These are phyloP conservation scores for Eudyptes chrysolophus DNA, from an alignment of 2,113 vertebrate genomes.

Conservation along the genomic window DNA sequence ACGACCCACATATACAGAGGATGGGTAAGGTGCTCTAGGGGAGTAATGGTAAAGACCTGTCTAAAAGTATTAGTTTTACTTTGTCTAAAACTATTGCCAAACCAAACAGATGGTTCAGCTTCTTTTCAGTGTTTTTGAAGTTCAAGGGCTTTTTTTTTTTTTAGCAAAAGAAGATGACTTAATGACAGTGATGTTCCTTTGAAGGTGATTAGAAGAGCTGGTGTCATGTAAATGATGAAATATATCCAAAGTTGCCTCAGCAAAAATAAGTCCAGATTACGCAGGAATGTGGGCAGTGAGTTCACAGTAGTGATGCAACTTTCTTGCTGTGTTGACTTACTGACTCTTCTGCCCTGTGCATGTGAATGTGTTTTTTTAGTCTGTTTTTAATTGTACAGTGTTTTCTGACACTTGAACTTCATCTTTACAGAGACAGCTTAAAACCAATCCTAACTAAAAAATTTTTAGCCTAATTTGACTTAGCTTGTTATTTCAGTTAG, in stretches of 20 bases:
- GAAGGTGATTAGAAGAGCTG: neutral
- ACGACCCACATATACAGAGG: rapidly evolving
- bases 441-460: neutral
- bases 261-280: constrained; percentile 31
- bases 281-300: constrained; percentile 24
- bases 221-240: constrained; percentile 9
- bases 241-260: constrained; percentile 16
- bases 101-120: neutral
- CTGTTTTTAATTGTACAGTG: neutral
- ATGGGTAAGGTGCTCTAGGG: neutral
- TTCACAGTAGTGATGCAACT: neutral
- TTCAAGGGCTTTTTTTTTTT: neutral
- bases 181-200: neutral
- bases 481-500: neutral
- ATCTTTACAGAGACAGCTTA: neutral
- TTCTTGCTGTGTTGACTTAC: neutral
- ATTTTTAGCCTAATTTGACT: neutral
- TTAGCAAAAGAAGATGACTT: neutral
- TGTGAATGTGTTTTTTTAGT: neutral
- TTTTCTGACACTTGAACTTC: neutral
- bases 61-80: neutral
- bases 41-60: neutral
- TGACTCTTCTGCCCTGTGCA: neutral
- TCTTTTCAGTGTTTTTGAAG: constrained; percentile 2
- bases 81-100: neutral